A percentile compares a stretch with the other conserved stretches of the same genome.
Evolutionary conservation across 2,888 invertebrate genomes (phyloP).

Genomic region (Molorchus minor): DNA sequence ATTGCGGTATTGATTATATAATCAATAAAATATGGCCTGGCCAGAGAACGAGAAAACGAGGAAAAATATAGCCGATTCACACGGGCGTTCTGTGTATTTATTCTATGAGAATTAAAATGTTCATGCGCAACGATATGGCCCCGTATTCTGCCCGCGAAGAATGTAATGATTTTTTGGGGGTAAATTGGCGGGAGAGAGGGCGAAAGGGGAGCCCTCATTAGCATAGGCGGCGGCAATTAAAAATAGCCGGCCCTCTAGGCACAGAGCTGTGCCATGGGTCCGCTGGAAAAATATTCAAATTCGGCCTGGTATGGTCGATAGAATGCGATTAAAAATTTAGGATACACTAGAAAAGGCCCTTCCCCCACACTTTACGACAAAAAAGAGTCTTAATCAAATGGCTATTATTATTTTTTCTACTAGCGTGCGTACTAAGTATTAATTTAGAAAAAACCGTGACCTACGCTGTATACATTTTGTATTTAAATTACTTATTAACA

Average conservation of each 20-base stretch:
- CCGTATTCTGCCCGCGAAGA: conserved; percentile 70
- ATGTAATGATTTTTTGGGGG: conserved; percentile 90
- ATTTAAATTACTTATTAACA: too few relatives aligned
- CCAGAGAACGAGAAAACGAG: conserved; percentile 50
- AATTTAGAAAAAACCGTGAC: too few relatives aligned
- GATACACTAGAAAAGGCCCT: too few relatives aligned
- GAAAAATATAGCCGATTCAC: conserved; percentile 63
- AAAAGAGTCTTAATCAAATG: too few relatives aligned
- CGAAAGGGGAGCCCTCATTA: conserved; percentile 63
- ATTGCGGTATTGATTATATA: conserved; percentile 67
- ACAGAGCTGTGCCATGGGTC: too few relatives aligned
- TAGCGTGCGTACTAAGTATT: too few relatives aligned
- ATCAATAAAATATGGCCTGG: conserved; percentile 65
- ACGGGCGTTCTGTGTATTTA: conserved; percentile 59
- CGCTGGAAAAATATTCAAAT: conserved; percentile 37
- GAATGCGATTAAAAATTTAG: conserved; percentile 21
- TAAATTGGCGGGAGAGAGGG: conserved; percentile 67
- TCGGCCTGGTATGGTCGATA: too few relatives aligned
- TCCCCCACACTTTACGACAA: too few relatives aligned
- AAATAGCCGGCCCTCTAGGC: conserved; percentile 54
- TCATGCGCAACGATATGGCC: conserved; percentile 65
- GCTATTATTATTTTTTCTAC: too few relatives aligned
- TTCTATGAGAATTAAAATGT: conserved; percentile 63
- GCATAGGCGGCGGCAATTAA: conserved; percentile 58
- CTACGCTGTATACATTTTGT: too few relatives aligned